Base-by-base conservation (phyloP, 2,888 invertebrate species). In the Rhamnusium bicolor region DNA sequence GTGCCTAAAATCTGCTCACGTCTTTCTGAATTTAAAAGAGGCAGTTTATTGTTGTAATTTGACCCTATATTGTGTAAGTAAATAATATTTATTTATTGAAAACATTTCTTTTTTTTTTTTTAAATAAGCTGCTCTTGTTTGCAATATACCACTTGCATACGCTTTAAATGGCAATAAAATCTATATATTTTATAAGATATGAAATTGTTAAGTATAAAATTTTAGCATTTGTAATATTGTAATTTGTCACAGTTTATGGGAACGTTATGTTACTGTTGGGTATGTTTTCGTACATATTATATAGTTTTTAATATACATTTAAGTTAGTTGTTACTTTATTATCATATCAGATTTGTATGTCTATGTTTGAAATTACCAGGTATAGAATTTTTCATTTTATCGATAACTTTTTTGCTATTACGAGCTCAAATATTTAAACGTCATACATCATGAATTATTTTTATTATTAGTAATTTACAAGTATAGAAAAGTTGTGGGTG, bases 281-380 rank as follows among this genome's bases (percentile, higher is more conserved):
- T 84, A 83, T 84, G 84, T 82, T 83, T 80, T 83, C 81, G 81
- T 82, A 80, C 80, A 80, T 80, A 83, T 81, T 81, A 82, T 77
- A 80, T 82, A 82, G 82, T 81, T 81, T 82, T 79, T 80, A 80
- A 78, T 75, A 78, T 75, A 73, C 62, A 71, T 60, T 72, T 83
- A 83, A 81, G 78, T 81, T 81, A 81, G 80, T 82, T 81, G 81
- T 82, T 82, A 77, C 46, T 58, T 62, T 69, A 73, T 75, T 49
- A 66, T 72, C 51, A n/a, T 58, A 58, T 63, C 10, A 51, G 51
- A 63, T 63, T 63, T 46, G 14, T 27, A 24, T 63, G 24, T 47
- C 49, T 51, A 63, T 51, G 47, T 54, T 63, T 63, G 63, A 46
- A 49, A 27, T 49, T 21, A 29, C 27, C 27, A 63, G 63, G 63